A percentile compares a stretch with the other conserved stretches of the same genome.
Conservation (phyloP, 2,888 invertebrate genomes). For the Drosophila falleni region DNA sequence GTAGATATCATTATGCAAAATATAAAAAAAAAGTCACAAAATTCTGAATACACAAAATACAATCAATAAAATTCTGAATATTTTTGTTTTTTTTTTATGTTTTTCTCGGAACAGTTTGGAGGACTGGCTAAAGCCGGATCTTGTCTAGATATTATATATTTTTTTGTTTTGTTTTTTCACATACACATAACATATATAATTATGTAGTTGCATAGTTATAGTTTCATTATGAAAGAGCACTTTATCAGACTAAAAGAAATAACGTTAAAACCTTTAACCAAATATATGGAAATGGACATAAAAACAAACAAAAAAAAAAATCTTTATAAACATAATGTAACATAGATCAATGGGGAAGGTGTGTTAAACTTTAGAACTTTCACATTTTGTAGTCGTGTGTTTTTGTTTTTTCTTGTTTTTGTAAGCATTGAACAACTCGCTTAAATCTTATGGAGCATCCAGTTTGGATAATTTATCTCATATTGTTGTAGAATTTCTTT, state of each 20-base stretch:
- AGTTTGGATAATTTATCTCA: slow-evolving; percentile 12
- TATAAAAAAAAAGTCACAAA: slow-evolving; percentile 4
- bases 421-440: slow-evolving; percentile 9
- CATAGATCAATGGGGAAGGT: slow-evolving; percentile 26
- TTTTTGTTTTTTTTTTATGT: not conserved
- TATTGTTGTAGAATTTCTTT: not conserved
- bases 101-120: not conserved
- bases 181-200: slow-evolving; percentile 20
- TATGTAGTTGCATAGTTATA: slow-evolving; percentile 22
- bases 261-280: slow-evolving; percentile 64
- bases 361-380: not conserved
- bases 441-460: slow-evolving; percentile 14
- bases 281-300: slow-evolving; percentile 47
- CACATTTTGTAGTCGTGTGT: not conserved
- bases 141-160: slow-evolving; percentile 4
- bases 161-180: slow-evolving; percentile 7
- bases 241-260: slow-evolving; percentile 59
- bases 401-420: not conserved
- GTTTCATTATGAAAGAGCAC: slow-evolving; percentile 62
- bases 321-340: slow-evolving; percentile 32
- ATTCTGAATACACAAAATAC: slow-evolving; percentile 15
- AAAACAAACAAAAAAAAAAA: slow-evolving; percentile 30
- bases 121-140: slow-evolving; percentile 24
- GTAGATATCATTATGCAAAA: slow-evolving; percentile 1
- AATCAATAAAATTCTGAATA: slow-evolving; percentile 21